Evolutionary conservation across 53 echinoderm and acorn worm species (phyloP).

Genomic region (Patiria pectinifera): DNA sequence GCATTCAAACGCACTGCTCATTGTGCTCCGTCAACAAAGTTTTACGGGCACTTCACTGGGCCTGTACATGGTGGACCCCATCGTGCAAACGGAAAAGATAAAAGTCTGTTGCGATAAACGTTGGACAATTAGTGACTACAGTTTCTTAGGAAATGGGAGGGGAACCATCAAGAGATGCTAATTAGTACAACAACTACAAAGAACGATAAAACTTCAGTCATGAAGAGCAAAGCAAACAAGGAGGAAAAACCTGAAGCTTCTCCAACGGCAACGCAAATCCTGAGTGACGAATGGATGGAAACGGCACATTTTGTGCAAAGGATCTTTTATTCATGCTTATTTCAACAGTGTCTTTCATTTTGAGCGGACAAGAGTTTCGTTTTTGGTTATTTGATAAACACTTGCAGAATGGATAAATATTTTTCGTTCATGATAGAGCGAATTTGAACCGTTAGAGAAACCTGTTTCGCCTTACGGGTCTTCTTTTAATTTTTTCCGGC

Average conservation of each 20-base stretch:
- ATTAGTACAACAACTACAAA: not conserved
- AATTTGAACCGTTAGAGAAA: too few relatives aligned
- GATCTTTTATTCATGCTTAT: not conserved
- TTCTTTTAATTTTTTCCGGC: too few relatives aligned
- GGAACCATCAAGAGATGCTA: not conserved
- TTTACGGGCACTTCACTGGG: not conserved
- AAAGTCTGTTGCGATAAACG: conserved; percentile 21
- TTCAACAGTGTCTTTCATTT: too few relatives aligned
- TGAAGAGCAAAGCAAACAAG: not conserved
- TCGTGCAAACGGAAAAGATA: not conserved
- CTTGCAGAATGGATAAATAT: too few relatives aligned
- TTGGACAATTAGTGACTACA: conserved; percentile 2
- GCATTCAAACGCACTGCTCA: not conserved
- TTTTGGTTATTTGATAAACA: too few relatives aligned
- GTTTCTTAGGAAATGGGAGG: not conserved
- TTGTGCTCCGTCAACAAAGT: conserved; percentile 6
- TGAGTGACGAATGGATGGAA: not conserved
- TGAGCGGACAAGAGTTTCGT: too few relatives aligned
- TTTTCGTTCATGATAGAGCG: too few relatives aligned
- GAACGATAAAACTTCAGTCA: not conserved
- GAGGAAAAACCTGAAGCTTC: not conserved
- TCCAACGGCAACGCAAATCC: not conserved
- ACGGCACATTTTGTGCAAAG: not conserved
- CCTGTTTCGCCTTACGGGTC: too few relatives aligned
- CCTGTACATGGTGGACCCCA: not conserved